Percentiles rank a stretch among this genome's conserved stretches.
Evolutionary conservation across 2,113 vertebrate species (phyloP).

Genomic region (Astatoreochromis straeleni): DNA sequence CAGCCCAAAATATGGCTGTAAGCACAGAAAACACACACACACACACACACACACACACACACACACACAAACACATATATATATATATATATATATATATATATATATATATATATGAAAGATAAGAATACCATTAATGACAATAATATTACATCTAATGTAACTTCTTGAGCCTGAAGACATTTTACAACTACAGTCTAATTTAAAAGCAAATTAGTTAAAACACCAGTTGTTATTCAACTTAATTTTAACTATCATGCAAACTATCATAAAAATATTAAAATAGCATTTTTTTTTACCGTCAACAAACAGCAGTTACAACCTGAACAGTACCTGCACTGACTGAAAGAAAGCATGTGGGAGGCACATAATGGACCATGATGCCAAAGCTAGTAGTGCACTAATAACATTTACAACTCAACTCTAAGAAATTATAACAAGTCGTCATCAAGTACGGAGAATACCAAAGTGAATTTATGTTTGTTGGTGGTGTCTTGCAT

Average conservation of each 20-base stretch:
- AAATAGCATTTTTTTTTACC: background rate
- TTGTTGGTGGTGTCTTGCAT: background rate
- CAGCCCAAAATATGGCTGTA: background rate
- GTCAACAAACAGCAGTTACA: background rate
- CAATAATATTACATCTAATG: background rate
- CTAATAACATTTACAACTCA: background rate
- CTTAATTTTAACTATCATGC: background rate
- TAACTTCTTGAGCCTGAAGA: fast-evolving
- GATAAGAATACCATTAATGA: background rate
- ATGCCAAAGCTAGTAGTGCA: background rate
- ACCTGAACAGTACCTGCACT: background rate
- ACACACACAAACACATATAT: too few species aligned
- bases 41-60: background rate
- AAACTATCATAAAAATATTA: background rate
- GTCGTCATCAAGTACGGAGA: background rate
- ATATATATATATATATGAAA: background rate
- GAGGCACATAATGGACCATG: background rate
- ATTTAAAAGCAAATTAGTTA: background rate
- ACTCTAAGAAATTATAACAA: background rate
- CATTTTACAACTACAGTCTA: background rate
- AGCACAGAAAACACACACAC: background rate
- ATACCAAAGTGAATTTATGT: background rate
- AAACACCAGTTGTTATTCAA: background rate
- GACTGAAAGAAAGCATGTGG: background rate
- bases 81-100: background rate